phyloP scores from a whole-genome alignment of 92 coral and sea anemone species.

The Galaxea fascicularis region DNA sequence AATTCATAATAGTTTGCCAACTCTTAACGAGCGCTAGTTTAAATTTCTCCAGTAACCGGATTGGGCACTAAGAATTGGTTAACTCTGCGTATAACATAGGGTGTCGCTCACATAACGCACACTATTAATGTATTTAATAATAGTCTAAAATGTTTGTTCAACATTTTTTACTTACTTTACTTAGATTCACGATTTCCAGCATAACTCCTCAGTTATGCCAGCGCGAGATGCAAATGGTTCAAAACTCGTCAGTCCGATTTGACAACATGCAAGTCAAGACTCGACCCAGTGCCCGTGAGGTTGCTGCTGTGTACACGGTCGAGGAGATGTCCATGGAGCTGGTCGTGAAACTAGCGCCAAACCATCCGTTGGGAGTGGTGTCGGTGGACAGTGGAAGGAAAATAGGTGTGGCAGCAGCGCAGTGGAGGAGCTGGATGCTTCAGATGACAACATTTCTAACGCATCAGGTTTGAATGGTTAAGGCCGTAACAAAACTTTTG shows the following conservation, averaged over 20 bases:
- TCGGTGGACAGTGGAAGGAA: slow-evolving; percentile 93
- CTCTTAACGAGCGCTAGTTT: no score
- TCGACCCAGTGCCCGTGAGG: slow-evolving; percentile 97
- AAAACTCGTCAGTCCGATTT: slow-evolving; percentile 78
- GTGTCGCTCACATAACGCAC: no score
- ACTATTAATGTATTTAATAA: no score
- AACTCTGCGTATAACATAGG: no score
- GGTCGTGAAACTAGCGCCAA: slow-evolving; percentile 91
- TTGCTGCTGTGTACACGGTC: slow-evolving; percentile 95
- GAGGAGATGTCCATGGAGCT: slow-evolving; percentile 97
- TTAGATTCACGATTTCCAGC: slow-evolving; percentile 81
- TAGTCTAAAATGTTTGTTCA: not conserved
- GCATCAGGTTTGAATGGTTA: slow-evolving; percentile 77
- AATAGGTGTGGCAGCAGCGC: slow-evolving; percentile 87
- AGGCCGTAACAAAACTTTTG: no score
- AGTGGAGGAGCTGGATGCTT: slow-evolving; percentile 98
- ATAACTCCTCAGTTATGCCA: slow-evolving; percentile 90
- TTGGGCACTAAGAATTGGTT: no score
- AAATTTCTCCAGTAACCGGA: no score
- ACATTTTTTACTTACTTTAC: not conserved
- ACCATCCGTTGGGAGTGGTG: slow-evolving; percentile 96
- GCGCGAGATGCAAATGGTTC: slow-evolving; percentile 91
- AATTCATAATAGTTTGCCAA: no score
- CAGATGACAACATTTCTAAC: slow-evolving; percentile 96
- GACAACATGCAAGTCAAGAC: slow-evolving; percentile 94